These are phyloP conservation scores for Cydia pomonella DNA, from an alignment of 1,140 invertebrate genomes.

Conservation along the genomic window DNA sequence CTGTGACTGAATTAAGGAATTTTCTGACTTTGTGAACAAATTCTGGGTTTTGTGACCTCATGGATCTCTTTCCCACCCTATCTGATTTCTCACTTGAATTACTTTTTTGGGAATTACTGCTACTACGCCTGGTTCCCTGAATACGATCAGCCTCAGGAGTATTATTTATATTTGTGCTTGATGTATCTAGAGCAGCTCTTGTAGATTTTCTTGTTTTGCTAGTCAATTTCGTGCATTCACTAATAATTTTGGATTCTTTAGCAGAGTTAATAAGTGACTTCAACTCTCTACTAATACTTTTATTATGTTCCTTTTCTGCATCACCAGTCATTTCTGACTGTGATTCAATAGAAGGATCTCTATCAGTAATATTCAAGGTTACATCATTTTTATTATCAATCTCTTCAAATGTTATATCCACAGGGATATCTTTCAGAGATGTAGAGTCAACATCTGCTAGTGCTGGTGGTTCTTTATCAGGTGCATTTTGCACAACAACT, in stretches of 20 bases:
- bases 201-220: slow-evolving; percentile 73
- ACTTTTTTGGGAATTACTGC: slow-evolving; percentile 66
- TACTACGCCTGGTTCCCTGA: slow-evolving; percentile 56
- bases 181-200: slow-evolving; percentile 57
- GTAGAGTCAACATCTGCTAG: slow-evolving; percentile 16
- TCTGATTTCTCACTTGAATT: slow-evolving; percentile 69
- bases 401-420: background rate
- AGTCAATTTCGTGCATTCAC: slow-evolving; percentile 74
- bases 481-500: background rate
- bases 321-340: slow-evolving; percentile 54
- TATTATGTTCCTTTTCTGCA: slow-evolving; percentile 68
- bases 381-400: slow-evolving; percentile 35
- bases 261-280: slow-evolving; percentile 76
- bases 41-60: slow-evolving; percentile 82
- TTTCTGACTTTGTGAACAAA: slow-evolving; percentile 82
- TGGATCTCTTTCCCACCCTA: slow-evolving; percentile 67
- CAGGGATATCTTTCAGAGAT: slow-evolving; percentile 8
- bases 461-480: background rate
- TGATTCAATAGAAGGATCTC: slow-evolving; percentile 57
- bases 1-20: slow-evolving; percentile 78
- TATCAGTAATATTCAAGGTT: slow-evolving; percentile 45
- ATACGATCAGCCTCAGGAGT: slow-evolving; percentile 60
- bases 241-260: slow-evolving; percentile 79
- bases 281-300: slow-evolving; percentile 73
- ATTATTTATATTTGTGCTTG: slow-evolving; percentile 53